A percentile compares a stretch with the other conserved stretches of the same genome.
Evolutionary conservation across 2,113 vertebrate species (phyloP).

Genomic region (Thunnus maccoyii): DNA sequence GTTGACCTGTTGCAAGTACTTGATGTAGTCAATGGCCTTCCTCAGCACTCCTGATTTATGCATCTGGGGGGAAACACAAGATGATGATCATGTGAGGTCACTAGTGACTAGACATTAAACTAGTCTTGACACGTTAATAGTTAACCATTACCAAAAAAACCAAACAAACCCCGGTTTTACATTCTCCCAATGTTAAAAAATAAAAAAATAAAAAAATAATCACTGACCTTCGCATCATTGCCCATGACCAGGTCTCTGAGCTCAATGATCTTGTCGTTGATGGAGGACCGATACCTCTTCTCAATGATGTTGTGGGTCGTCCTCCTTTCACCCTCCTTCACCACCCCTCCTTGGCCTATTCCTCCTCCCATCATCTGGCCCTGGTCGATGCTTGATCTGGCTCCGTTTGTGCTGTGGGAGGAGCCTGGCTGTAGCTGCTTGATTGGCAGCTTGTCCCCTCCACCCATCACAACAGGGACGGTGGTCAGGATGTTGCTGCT

Average conservation of each 20-base stretch:
- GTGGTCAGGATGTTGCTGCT: conserved; percentile 97
- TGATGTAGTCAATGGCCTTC: conserved; percentile 99
- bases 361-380: conserved; percentile 74
- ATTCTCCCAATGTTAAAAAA: background rate
- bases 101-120: too few relatives aligned
- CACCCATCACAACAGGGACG: conserved; percentile 95
- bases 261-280: conserved; percentile 98
- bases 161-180: too few relatives aligned
- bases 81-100: too few relatives aligned
- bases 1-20: conserved; percentile 96
- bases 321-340: conserved; percentile 95
- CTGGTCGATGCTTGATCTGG: conserved; percentile 83
- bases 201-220: background rate
- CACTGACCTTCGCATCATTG: conserved; percentile 93
- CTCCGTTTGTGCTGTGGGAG: conserved; percentile 82
- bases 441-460: conserved; percentile 96
- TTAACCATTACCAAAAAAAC: too few relatives aligned
- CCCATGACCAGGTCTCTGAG: conserved; percentile 97
- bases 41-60: conserved; percentile 97
- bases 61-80: conserved; percentile 85
- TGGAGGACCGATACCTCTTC: conserved; percentile 97
- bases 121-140: too few relatives aligned
- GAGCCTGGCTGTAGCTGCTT: conserved; percentile 90
- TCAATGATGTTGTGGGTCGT: conserved; percentile 99
- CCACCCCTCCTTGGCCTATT: conserved; percentile 84